These are phyloP conservation scores for Iselma pallidipennis DNA, from an alignment of 2,888 invertebrate genomes.

Conservation along the genomic window DNA sequence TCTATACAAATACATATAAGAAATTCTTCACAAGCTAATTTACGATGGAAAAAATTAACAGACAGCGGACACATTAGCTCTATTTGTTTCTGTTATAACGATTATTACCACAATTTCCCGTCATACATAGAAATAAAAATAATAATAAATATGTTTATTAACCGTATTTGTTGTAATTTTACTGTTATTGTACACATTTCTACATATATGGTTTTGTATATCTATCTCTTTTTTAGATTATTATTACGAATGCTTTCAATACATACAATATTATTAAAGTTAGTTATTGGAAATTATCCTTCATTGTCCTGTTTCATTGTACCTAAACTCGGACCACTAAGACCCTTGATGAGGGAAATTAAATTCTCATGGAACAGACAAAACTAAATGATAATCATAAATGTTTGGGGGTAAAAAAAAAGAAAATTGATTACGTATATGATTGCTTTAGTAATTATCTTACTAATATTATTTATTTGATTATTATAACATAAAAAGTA, in stretches of 20 bases:
- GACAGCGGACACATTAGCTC: conserved; percentile 19
- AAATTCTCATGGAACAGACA: not conserved
- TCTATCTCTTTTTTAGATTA: conserved; percentile 17
- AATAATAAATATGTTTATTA: conserved; percentile 42
- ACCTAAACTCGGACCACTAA: not conserved
- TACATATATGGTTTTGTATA: conserved; percentile 19
- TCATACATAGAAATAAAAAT: conserved; percentile 42
- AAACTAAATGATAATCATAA: not conserved
- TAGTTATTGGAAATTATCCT: conserved; percentile 21
- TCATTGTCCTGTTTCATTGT: conserved; percentile 25
- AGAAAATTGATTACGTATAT: not conserved
- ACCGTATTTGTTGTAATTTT: conserved; percentile 40
- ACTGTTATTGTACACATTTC: conserved; percentile 39
- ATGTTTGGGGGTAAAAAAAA: not conserved
- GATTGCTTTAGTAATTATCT: not conserved
- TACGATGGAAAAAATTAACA: not conserved
- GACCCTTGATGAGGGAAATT: not conserved
- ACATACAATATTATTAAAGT: conserved; percentile 26
- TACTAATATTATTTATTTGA: not conserved
- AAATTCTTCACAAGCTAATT: not conserved
- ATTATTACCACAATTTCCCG: conserved; percentile 44
- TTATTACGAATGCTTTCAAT: conserved; percentile 27
- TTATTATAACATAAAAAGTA: not conserved
- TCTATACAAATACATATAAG: not conserved
- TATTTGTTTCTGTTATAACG: conserved; percentile 34